Percentiles rank a stretch among this genome's conserved stretches.
phyloP scores from a whole-genome alignment of 1,140 invertebrate species.

The Drosophila sechellia region DNA sequence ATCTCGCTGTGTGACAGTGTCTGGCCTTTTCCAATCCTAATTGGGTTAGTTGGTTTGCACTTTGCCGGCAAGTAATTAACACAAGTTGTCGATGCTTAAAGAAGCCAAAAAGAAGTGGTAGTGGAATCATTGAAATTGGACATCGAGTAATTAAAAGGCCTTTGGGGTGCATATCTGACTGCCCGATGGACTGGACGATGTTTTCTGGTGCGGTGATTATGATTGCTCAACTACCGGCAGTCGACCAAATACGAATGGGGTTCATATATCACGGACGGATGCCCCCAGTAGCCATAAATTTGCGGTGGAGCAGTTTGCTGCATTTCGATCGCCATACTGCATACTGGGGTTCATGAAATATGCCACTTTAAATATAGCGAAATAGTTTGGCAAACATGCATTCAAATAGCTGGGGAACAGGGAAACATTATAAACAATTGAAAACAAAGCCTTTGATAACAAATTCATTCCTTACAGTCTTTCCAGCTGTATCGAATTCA shows the following conservation, averaged over 20 bases:
- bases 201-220: slow-evolving; percentile 13
- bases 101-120: slow-evolving; percentile 43
- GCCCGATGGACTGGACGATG: slow-evolving; percentile 2
- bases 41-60: slow-evolving; percentile 71
- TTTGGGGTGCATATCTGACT: slow-evolving; percentile 14
- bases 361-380: neutral
- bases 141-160: slow-evolving; percentile 51
- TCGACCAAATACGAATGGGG: neutral
- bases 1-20: slow-evolving; percentile 25
- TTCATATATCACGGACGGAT: neutral
- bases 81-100: slow-evolving; percentile 68
- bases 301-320: neutral
- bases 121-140: slow-evolving; percentile 51
- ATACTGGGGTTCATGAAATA: neutral
- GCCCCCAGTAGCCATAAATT: slow-evolving; percentile 4
- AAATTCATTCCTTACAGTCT: neutral
- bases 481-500: neutral
- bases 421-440: too few relatives aligned
- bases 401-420: neutral
- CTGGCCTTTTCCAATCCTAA: slow-evolving; percentile 58
- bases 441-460: too few relatives aligned
- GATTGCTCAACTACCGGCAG: neutral
- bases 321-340: neutral
- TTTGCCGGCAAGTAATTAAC: slow-evolving; percentile 61
- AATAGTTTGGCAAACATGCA: neutral